These are phyloP conservation scores for Drosophila sproati DNA, from an alignment of 1,140 invertebrate genomes.

Conservation along the genomic window DNA sequence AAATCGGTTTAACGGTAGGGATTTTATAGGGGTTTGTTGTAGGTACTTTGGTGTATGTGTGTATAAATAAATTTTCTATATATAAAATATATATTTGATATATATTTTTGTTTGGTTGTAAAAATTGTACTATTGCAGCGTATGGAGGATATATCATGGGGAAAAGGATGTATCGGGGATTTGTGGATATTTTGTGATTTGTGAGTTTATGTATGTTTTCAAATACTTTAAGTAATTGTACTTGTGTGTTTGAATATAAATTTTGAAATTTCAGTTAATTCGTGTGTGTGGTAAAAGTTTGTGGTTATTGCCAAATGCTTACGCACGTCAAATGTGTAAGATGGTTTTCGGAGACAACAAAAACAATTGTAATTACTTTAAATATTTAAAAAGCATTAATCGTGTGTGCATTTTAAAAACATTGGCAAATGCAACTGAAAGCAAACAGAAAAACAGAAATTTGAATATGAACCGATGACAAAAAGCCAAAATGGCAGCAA, in stretches of 20 bases:
- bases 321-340: constrained; percentile 27
- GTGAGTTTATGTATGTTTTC: constrained; percentile 51
- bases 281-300: constrained; percentile 39
- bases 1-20: constrained; percentile 55
- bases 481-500: constrained; percentile 13
- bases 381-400: constrained; percentile 83
- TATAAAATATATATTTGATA: constrained; percentile 80
- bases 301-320: constrained; percentile 33
- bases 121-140: constrained; percentile 85
- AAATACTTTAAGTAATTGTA: constrained; percentile 81
- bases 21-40: constrained; percentile 65
- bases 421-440: constrained; percentile 73
- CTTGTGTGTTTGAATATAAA: constrained; percentile 54
- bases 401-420: constrained; percentile 48
- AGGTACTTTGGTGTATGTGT: constrained; percentile 75
- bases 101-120: constrained; percentile 79
- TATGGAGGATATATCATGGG: constrained; percentile 78
- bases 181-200: constrained; percentile 16
- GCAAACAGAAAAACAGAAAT: constrained; percentile 28
- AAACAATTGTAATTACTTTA: constrained; percentile 82
- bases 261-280: constrained; percentile 71
- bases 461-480: not conserved
- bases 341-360: constrained; percentile 58
- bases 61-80: constrained; percentile 78
- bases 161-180: constrained; percentile 27